A percentile compares a stretch with the other conserved stretches of the same genome.
phyloP scores from a whole-genome alignment of 2,113 vertebrate species.

The Chascanopsetta lugubris region DNA sequence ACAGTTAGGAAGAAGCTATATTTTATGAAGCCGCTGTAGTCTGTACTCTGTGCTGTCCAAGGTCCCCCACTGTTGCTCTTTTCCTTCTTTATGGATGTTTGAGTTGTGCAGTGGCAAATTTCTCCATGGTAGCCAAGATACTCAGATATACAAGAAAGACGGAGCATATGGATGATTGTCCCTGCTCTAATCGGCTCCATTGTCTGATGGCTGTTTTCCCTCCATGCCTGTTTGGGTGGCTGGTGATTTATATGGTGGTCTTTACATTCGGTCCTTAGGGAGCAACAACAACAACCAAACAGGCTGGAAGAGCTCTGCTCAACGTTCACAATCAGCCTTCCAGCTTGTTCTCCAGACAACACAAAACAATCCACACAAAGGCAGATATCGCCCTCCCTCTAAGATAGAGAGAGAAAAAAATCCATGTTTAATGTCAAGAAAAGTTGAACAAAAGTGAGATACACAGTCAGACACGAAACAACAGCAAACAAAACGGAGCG shows the following conservation, averaged over 20 bases:
- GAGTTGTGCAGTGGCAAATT: slow-evolving; percentile 21
- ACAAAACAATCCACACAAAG: slow-evolving; percentile 36
- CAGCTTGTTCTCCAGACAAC: slow-evolving; percentile 52
- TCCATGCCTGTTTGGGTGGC: slow-evolving; percentile 55
- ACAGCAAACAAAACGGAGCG: slow-evolving; percentile 63
- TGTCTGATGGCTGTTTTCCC: slow-evolving; percentile 61
- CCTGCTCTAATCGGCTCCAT: slow-evolving; percentile 61
- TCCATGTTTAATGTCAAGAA: slow-evolving; percentile 42
- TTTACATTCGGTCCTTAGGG: slow-evolving; percentile 52
- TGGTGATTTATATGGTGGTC: slow-evolving; percentile 71
- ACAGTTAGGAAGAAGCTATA: slow-evolving; percentile 38
- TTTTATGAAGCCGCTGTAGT: slow-evolving; percentile 23
- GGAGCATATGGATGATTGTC: slow-evolving; percentile 38
- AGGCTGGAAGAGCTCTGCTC: slow-evolving; percentile 52
- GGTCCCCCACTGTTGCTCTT: neutral
- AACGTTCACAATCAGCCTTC: slow-evolving; percentile 57
- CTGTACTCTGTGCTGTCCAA: slow-evolving; percentile 7
- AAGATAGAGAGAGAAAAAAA: slow-evolving; percentile 26
- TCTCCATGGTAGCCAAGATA: slow-evolving; percentile 26
- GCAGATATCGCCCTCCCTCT: slow-evolving; percentile 24
- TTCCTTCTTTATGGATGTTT: slow-evolving; percentile 22
- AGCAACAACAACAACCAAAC: slow-evolving; percentile 41
- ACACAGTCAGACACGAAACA: slow-evolving; percentile 56
- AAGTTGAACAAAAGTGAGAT: slow-evolving; percentile 66
- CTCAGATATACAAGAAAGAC: slow-evolving; percentile 39